A percentile compares a stretch with the other conserved stretches of the same genome.
phyloP scores from a whole-genome alignment of 2,888 invertebrate genomes.

The Aporophyla nigra region DNA sequence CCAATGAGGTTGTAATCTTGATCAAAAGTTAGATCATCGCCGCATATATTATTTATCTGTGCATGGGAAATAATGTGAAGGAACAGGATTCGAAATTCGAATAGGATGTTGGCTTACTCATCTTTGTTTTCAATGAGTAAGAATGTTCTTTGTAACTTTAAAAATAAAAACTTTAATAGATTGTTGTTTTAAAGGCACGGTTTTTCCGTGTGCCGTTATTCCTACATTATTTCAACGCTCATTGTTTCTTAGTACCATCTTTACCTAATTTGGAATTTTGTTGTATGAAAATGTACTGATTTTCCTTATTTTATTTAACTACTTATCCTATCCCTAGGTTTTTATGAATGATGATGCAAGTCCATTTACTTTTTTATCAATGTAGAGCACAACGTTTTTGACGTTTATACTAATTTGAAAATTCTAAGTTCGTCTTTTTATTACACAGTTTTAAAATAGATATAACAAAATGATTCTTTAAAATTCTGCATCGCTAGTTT shows the following conservation, averaged over 20 bases:
- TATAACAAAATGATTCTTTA: background rate
- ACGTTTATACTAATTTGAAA: background rate
- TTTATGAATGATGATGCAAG: background rate
- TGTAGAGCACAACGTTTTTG: background rate
- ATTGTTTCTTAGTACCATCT: conserved; percentile 16
- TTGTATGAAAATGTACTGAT: conserved; percentile 2
- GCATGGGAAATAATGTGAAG: conserved; percentile 75
- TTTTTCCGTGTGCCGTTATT: conserved; percentile 39
- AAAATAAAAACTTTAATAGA: conserved; percentile 31
- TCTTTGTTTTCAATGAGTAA: conserved; percentile 72
- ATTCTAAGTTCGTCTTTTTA: too few relatives aligned
- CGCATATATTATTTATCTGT: conserved; percentile 67
- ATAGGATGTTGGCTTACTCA: conserved; percentile 79
- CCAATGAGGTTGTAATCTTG: conserved; percentile 76
- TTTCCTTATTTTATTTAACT: conserved; percentile 9
- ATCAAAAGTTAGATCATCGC: conserved; percentile 78
- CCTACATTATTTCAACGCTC: conserved; percentile 7
- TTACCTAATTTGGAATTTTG: conserved; percentile 9
- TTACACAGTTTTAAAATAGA: too few relatives aligned
- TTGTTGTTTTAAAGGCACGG: conserved; percentile 15
- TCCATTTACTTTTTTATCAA: background rate
- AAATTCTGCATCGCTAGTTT: too few relatives aligned
- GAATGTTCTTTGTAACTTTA: conserved; percentile 56
- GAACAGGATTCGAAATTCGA: conserved; percentile 74
- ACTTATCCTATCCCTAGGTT: background rate